Evolutionary conservation across 1,140 invertebrate species (phyloP).

Genomic region (Bombus superbus): DNA sequence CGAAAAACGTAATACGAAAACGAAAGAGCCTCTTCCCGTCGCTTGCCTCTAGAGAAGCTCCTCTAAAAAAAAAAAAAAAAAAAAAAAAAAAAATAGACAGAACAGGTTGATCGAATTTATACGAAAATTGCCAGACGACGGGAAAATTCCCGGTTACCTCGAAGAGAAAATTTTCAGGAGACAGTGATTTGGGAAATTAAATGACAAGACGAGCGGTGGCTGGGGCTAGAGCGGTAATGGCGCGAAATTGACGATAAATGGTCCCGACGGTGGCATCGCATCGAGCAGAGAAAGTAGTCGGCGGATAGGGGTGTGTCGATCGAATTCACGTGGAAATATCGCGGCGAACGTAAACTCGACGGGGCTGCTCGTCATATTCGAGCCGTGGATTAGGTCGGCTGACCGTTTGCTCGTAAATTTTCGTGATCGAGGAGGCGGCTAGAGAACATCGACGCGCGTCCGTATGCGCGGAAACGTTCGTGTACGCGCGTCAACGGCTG

Average conservation of each 20-base stretch:
- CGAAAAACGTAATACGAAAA: no score
- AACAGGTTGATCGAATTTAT: neutral
- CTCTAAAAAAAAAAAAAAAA: neutral
- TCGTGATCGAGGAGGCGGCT: slow-evolving; percentile 46
- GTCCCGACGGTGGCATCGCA: neutral
- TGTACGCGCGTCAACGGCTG: neutral
- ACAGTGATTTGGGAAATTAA: neutral
- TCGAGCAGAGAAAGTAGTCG: neutral
- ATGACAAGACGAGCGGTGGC: neutral
- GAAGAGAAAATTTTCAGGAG: neutral
- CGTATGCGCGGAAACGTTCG: slow-evolving; percentile 31
- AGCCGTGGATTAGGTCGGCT: slow-evolving; percentile 30
- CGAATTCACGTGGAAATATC: slow-evolving; percentile 34
- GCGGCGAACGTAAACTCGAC: neutral
- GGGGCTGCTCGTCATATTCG: slow-evolving; percentile 20
- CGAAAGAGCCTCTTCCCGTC: no score
- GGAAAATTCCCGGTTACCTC: neutral
- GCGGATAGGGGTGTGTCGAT: neutral
- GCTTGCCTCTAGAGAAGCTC: neutral
- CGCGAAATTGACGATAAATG: slow-evolving; percentile 1
- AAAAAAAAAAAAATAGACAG: neutral
- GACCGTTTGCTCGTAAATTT: slow-evolving; percentile 54
- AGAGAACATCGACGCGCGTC: slow-evolving; percentile 12
- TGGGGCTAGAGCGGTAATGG: neutral
- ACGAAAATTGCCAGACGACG: neutral